Evolutionary conservation across 2,113 vertebrate species (phyloP).

Genomic region (Suricata suricatta): DNA sequence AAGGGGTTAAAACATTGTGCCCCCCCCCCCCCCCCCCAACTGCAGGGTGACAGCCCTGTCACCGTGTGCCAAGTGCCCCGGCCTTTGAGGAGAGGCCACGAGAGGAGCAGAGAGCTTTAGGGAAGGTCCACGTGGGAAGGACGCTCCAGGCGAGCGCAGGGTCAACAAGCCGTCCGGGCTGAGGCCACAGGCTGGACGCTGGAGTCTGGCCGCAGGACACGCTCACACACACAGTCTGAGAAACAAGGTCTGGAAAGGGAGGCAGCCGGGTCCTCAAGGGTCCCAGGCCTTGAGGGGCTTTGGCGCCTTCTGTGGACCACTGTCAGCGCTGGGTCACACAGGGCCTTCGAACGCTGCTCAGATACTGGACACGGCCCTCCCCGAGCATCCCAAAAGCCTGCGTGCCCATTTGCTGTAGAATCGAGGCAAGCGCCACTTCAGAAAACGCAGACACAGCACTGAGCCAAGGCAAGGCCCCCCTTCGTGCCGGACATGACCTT

Average conservation of each 20-base stretch:
- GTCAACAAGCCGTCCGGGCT: background rate
- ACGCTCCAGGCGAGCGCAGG: background rate
- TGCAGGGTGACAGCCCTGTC: rapidly evolving
- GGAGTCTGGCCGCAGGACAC: background rate
- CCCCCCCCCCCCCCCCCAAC: too few relatives aligned
- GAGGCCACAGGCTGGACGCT: background rate
- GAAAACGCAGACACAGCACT: background rate
- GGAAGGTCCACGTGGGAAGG: too few relatives aligned
- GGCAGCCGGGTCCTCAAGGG: too few relatives aligned
- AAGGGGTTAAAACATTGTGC: background rate
- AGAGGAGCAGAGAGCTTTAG: background rate
- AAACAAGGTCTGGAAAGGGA: background rate
- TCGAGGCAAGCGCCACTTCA: background rate
- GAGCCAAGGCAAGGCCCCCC: background rate
- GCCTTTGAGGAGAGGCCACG: background rate
- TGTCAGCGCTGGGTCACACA: background rate
- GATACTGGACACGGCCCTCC: background rate
- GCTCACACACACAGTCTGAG: background rate
- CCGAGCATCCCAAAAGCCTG: background rate
- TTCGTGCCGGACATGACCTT: background rate
- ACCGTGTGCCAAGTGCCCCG: rapidly evolving
- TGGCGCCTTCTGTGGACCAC: background rate
- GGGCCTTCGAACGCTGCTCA: background rate
- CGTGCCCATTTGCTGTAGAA: background rate
- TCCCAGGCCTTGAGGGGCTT: background rate